A percentile compares a stretch with the other conserved stretches of the same genome.
These are phyloP conservation scores for Paracanthobrama guichenoti DNA, from an alignment of 2,113 vertebrate species.

Conservation along the genomic window DNA sequence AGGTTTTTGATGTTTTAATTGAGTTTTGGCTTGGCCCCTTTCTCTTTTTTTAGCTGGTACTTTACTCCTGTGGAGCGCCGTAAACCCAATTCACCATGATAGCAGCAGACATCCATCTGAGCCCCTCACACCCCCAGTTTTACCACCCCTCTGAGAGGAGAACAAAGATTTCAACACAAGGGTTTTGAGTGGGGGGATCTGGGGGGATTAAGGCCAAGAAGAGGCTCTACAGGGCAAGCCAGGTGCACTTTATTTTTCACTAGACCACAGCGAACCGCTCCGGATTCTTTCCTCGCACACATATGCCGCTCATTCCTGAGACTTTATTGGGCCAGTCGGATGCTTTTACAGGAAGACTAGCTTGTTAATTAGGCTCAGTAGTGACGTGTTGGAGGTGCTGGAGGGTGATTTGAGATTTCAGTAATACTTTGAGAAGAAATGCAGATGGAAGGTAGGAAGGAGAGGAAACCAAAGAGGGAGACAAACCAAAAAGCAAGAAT, in stretches of 20 bases:
- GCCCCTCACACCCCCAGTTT: conserved; percentile 46
- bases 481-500: not conserved
- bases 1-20: conserved; percentile 59
- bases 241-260: conserved; percentile 56
- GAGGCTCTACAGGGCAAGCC: conserved; percentile 38
- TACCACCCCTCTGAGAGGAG: conserved; percentile 45
- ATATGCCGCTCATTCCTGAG: conserved; percentile 47
- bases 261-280: not conserved
- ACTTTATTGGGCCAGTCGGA: conserved; percentile 28
- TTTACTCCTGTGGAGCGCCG: conserved; percentile 38
- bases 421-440: conserved; percentile 38
- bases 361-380: conserved; percentile 52
- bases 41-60: conserved; percentile 47
- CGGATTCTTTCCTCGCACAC: conserved; percentile 29
- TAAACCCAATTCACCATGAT: conserved; percentile 49
- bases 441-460: not conserved
- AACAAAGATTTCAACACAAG: conserved; percentile 53
- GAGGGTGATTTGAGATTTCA: conserved; percentile 38
- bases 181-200: conserved; percentile 27
- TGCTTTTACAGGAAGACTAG: conserved; percentile 34
- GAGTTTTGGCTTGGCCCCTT: conserved; percentile 51
- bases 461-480: not conserved
- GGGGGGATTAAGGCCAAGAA: conserved; percentile 44
- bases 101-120: conserved; percentile 46
- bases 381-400: conserved; percentile 29